phyloP scores from a whole-genome alignment of 2,113 vertebrate genomes.

The Lichenostomus cassidix region DNA sequence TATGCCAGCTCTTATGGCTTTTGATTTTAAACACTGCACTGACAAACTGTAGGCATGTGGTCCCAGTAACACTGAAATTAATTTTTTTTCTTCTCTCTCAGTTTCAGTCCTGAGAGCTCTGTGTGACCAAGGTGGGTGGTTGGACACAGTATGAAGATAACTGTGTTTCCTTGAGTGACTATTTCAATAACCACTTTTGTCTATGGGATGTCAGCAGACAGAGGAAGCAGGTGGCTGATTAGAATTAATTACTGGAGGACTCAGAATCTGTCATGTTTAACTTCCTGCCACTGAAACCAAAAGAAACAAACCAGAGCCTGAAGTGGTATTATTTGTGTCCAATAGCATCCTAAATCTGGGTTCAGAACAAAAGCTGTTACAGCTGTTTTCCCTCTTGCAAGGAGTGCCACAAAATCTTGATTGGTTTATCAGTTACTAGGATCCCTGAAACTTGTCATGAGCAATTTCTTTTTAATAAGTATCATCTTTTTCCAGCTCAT shows the following conservation, averaged over 20 bases:
- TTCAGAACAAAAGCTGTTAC: background rate
- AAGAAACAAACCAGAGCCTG: background rate
- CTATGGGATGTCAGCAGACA: background rate
- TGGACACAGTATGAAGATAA: background rate
- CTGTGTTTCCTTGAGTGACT: background rate
- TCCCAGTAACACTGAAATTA: background rate
- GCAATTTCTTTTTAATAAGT: background rate
- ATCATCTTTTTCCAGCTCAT: background rate
- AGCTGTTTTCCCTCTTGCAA: background rate
- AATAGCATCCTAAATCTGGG: background rate
- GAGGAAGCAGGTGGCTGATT: background rate
- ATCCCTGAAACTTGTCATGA: background rate
- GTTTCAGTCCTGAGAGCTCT: background rate
- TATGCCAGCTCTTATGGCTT: background rate
- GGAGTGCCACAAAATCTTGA: background rate
- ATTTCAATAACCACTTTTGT: background rate
- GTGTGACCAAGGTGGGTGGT: background rate
- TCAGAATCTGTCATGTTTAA: background rate
- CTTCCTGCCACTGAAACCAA: background rate
- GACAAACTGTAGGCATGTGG: background rate
- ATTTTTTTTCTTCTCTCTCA: background rate
- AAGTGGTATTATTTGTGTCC: background rate
- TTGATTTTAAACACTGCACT: background rate
- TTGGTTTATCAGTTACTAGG: background rate
- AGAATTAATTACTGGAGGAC: background rate